phyloP scores from a whole-genome alignment of 2,888 invertebrate species.

The Dyspetes luteomarginatus region DNA sequence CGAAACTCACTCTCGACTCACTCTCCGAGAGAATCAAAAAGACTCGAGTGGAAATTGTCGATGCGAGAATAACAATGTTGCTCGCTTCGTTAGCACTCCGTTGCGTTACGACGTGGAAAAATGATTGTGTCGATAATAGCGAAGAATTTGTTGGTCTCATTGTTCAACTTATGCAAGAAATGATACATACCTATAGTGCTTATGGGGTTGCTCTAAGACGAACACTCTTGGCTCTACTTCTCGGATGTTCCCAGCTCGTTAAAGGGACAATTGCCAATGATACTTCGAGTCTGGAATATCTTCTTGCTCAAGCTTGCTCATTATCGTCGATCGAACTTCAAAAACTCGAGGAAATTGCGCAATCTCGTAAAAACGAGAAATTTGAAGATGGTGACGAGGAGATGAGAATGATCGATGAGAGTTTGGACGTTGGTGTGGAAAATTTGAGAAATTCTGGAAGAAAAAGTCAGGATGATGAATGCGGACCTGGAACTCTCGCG shows the following conservation, averaged over 20 bases:
- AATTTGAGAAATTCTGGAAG: constrained; percentile 39
- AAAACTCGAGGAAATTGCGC: constrained; percentile 76
- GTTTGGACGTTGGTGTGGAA: background rate
- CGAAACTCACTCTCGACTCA: constrained; percentile 75
- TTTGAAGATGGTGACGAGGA: constrained; percentile 51
- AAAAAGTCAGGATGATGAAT: constrained; percentile 72
- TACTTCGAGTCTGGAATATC: constrained; percentile 75
- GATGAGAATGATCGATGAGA: background rate
- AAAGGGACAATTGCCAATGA: constrained; percentile 75
- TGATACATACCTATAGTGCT: constrained; percentile 76
- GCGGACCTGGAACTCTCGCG: constrained; percentile 79
- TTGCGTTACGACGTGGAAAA: constrained; percentile 78
- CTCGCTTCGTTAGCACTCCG: constrained; percentile 79
- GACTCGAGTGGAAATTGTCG: constrained; percentile 65
- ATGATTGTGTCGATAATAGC: constrained; percentile 75
- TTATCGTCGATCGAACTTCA: constrained; percentile 78
- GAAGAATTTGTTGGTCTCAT: constrained; percentile 73
- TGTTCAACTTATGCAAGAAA: constrained; percentile 78
- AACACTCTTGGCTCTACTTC: constrained; percentile 77
- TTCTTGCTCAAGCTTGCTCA: constrained; percentile 77
- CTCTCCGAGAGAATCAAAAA: constrained; percentile 75
- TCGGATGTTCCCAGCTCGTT: constrained; percentile 79
- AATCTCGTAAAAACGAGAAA: constrained; percentile 60
- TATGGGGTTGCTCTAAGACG: constrained; percentile 78
- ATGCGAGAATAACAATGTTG: constrained; percentile 77